Conservation (phyloP, 1,140 invertebrate genomes). For the Carposina sasakii region DNA sequence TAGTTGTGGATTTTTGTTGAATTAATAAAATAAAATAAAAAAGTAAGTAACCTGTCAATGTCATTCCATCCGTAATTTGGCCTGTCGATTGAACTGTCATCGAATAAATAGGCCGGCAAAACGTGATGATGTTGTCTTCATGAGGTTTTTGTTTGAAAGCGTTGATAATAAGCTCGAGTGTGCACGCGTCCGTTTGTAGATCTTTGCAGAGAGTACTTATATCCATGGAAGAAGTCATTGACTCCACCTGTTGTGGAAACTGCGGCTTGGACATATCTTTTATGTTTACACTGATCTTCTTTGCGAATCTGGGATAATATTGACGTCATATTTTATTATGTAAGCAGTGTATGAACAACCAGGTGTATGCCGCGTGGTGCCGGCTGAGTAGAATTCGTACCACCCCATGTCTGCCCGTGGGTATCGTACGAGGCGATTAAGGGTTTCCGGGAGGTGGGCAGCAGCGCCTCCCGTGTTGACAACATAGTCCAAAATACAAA, state of each 20-base stretch:
- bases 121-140: constrained; percentile 63
- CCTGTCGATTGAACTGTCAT: constrained; percentile 48
- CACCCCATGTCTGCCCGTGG: too few species aligned
- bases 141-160: constrained; percentile 60
- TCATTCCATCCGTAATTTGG: constrained; percentile 52
- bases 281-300: constrained; percentile 59
- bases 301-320: constrained; percentile 50
- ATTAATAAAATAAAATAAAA: too few species aligned
- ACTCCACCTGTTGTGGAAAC: constrained; percentile 61
- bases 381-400: too few species aligned
- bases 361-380: too few species aligned
- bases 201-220: constrained; percentile 36
- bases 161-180: constrained; percentile 60
- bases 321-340: background rate
- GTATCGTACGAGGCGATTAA: too few species aligned
- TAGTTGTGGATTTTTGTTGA: too few species aligned
- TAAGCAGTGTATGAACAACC: too few species aligned
- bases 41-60: constrained; percentile 61
- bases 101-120: constrained; percentile 66
- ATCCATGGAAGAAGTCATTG: constrained; percentile 34
- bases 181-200: constrained; percentile 45
- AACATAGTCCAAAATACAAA: too few species aligned
- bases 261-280: constrained; percentile 56
- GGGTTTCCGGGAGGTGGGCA: too few species aligned
- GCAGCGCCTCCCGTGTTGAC: too few species aligned